A percentile compares a stretch with the other conserved stretches of the same genome.
Conservation (phyloP, 2,888 invertebrate species). For the Troides aeacus region DNA sequence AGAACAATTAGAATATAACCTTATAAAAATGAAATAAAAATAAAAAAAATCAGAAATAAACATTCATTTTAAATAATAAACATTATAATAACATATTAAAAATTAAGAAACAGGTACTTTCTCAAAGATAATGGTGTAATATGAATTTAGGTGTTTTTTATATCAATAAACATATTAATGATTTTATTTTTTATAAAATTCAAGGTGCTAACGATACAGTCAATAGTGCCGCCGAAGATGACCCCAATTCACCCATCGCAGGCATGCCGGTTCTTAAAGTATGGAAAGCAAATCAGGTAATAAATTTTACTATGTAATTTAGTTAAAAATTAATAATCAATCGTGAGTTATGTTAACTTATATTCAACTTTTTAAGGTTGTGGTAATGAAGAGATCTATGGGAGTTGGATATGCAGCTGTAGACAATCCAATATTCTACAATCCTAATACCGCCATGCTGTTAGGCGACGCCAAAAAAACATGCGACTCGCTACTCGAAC, state of each 20-base stretch:
- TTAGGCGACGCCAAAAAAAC: conserved; percentile 95
- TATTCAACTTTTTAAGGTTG: conserved; percentile 76
- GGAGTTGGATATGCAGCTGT: conserved; percentile 95
- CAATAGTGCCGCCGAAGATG: conserved; percentile 93
- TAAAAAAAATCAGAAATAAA: too few species aligned
- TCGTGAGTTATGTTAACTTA: not conserved
- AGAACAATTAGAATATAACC: too few species aligned
- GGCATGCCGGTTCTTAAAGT: conserved; percentile 95
- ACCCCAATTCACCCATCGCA: conserved; percentile 94
- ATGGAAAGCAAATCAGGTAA: conserved; percentile 91
- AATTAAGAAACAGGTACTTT: too few species aligned
- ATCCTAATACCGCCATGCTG: conserved; percentile 91
- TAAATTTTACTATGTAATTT: conserved; percentile 15
- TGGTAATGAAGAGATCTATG: conserved; percentile 94
- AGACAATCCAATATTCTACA: conserved; percentile 95
- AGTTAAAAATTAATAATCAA: not conserved
- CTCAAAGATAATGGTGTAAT: not conserved
- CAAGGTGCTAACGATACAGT: conserved; percentile 93
- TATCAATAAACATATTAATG: not conserved
- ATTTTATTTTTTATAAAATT: conserved; percentile 5
- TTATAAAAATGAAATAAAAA: too few species aligned
- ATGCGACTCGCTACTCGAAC: conserved; percentile 88
- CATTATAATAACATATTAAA: too few species aligned
- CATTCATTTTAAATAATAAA: too few species aligned
- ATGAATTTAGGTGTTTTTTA: not conserved